Conservation (phyloP, 2,113 vertebrate species). For the Bubo blakistoni region DNA sequence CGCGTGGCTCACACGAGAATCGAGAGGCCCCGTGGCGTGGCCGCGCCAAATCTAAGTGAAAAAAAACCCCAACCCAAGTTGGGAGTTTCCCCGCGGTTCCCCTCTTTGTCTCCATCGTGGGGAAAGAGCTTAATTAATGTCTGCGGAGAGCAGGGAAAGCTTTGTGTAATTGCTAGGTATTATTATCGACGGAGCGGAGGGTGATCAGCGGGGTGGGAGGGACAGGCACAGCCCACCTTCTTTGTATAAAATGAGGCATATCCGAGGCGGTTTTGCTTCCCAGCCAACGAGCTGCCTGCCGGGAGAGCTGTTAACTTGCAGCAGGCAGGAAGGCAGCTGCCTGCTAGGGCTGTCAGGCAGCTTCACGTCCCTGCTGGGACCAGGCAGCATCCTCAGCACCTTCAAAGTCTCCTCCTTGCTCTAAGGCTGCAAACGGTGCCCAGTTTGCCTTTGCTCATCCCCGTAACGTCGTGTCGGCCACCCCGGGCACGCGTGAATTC, state of each 20-base stretch:
- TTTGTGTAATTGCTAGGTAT: slow-evolving; percentile 48
- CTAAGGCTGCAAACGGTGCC: background rate
- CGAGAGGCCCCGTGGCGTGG: background rate
- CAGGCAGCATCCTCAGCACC: background rate
- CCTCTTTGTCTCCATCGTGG: slow-evolving; percentile 27
- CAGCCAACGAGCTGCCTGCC: background rate
- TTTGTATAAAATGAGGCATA: slow-evolving; percentile 20
- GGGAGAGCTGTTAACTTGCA: background rate
- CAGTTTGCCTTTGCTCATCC: accelerated
- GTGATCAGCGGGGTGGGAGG: slow-evolving; percentile 42
- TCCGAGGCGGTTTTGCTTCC: background rate
- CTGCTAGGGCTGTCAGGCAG: background rate
- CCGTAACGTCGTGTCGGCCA: background rate
- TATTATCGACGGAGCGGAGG: slow-evolving; percentile 16
- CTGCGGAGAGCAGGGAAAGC: slow-evolving; percentile 22
- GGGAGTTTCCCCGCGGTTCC: slow-evolving; percentile 1
- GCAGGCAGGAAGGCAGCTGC: background rate
- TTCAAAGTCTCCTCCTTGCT: background rate
- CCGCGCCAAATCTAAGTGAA: background rate
- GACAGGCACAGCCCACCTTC: slow-evolving; percentile 38
- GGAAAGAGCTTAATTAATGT: slow-evolving; percentile 43
- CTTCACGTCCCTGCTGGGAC: accelerated
- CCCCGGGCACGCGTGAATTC: accelerated
- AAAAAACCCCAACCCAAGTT: background rate
- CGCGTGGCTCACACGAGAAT: accelerated